Percentiles rank a stretch among this genome's conserved stretches.
Conservation (phyloP, 2,113 vertebrate species). For the Centrocercus urophasianus region DNA sequence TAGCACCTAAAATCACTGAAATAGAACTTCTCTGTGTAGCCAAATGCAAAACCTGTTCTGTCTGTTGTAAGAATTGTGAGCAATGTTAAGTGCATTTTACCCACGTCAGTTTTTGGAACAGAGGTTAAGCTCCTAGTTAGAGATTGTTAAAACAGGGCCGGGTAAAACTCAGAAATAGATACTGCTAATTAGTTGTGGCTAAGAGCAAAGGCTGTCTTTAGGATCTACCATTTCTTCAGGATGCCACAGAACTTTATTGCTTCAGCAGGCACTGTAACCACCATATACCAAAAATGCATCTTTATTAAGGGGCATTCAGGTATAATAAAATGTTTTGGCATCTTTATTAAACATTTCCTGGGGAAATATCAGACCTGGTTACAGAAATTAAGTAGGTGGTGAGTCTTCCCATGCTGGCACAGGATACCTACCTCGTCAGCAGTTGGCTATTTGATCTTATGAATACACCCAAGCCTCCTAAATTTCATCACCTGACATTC, state of each 20-base stretch:
- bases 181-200: background rate
- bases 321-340: background rate
- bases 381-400: background rate
- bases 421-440: background rate
- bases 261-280: background rate
- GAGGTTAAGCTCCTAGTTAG: background rate
- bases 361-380: background rate
- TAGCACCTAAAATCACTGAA: background rate
- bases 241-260: background rate
- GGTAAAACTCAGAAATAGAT: constrained; percentile 37
- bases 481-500: background rate
- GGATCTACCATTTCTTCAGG: background rate
- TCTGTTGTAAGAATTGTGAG: background rate
- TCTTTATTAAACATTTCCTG: background rate
- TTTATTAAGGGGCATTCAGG: too few relatives aligned
- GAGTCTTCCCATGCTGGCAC: background rate
- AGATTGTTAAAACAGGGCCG: background rate
- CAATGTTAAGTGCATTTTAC: background rate
- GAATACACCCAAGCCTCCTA: background rate
- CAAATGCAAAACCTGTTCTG: background rate
- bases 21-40: constrained; percentile 36
- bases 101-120: background rate
- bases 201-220: background rate
- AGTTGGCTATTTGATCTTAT: background rate
- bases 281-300: background rate